Base-by-base conservation (phyloP, 92 coral and sea anemone genomes). In the Epizoanthus ramosus region DNA sequence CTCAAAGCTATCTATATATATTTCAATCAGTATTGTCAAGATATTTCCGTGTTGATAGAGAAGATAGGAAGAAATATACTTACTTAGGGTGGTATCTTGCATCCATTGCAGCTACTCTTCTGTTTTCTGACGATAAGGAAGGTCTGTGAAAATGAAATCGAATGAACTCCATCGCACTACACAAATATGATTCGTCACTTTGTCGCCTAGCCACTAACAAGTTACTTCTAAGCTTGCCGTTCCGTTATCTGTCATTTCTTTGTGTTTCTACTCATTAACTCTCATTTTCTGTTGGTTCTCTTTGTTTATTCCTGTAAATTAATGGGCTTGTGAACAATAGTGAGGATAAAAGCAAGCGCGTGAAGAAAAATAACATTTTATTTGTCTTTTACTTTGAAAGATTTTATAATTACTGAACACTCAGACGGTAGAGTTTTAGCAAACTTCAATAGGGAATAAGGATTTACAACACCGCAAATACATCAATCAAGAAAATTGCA, bases 61-160 rank as follows among this genome's bases (percentile, higher is more conserved):
- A 57, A 57, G 63, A 8, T 37, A 77, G 52, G 24, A 6, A 58
- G 57, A 17, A 57, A 41, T n/a, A 18, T n/a, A 76, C 82, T 77
- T 61, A 77, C 82, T 77, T 77, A 22, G 82, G 71, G 37, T 77
- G 66, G 41, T 59, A 77, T 37, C 82, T 60, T 0, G 82, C 63
- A 39, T 77, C 82, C 82, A 77, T 77, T 1, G 82, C 82, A 16
- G 82, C 71, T 12, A 77, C 82, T 61, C 50, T 63, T 61, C 82
- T 77, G 37, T 66, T 61, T 22, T 77, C 82, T 14, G 82, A 61
- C 63, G 82, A 39, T 25, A 77, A 12, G 22, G 82, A 77, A 8
- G 82, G 82, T 77, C 82, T 77, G 71, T 23, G 71, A 19, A 77
- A 45, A 61, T 14, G 71, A 77, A 63, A 23, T 15, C 28, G 71